Evolutionary conservation across 2,888 invertebrate genomes (phyloP).

Genomic region (Hylaea fasciaria): DNA sequence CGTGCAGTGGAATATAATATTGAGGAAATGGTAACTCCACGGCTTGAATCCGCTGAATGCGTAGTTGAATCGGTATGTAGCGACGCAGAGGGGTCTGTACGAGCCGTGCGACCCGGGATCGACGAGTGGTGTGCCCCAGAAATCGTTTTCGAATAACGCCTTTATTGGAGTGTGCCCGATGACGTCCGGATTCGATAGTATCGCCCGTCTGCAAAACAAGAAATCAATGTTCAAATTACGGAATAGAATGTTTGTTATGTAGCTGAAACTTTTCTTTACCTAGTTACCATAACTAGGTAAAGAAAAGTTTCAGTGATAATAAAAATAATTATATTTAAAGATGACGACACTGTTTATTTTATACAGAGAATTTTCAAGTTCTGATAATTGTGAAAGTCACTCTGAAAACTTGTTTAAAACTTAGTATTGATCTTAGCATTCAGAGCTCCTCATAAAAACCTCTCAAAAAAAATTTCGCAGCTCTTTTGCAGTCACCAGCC

Average conservation of each 20-base stretch:
- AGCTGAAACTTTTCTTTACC: no score
- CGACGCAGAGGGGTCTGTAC: slow-evolving; percentile 96
- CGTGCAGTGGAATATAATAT: slow-evolving; percentile 93
- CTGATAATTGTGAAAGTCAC: no score
- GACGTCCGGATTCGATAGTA: slow-evolving; percentile 97
- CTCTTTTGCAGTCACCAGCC: slow-evolving; percentile 10
- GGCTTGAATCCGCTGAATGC: slow-evolving; percentile 91
- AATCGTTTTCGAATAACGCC: slow-evolving; percentile 95
- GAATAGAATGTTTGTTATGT: not conserved
- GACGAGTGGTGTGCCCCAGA: slow-evolving; percentile 98
- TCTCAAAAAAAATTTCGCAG: slow-evolving; percentile 22
- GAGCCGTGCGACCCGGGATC: slow-evolving; percentile 98
- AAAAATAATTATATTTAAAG: no score
- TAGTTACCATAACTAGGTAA: no score
- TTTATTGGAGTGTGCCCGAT: slow-evolving; percentile 92
- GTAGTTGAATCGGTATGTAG: slow-evolving; percentile 94
- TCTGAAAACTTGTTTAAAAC: no score
- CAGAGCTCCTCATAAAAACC: not conserved
- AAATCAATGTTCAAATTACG: not conserved
- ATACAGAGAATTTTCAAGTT: no score
- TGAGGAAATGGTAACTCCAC: slow-evolving; percentile 93
- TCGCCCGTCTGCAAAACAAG: slow-evolving; percentile 92
- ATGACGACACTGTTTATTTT: no score
- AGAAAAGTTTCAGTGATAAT: no score
- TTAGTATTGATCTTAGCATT: not conserved